These are phyloP conservation scores for Parasteatoda lunata DNA, from an alignment of 2,888 invertebrate species.

Conservation along the genomic window DNA sequence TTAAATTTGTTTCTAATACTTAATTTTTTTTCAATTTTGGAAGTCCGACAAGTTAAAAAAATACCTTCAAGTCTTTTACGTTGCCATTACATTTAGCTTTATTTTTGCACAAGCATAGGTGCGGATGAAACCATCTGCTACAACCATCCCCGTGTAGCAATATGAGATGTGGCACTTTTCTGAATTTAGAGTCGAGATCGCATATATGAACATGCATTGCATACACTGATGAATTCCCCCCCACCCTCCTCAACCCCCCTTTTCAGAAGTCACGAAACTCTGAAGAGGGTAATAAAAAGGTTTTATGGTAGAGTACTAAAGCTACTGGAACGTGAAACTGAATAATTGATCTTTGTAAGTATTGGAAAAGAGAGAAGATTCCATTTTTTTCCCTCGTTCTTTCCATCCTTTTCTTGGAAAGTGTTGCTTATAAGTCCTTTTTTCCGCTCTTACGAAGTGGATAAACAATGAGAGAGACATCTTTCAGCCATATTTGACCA, in stretches of 20 bases:
- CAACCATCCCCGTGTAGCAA: conserved; percentile 10
- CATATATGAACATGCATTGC: background rate
- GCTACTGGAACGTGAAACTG: conserved; percentile 67
- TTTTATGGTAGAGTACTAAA: conserved; percentile 55
- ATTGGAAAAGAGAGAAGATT: conserved; percentile 20
- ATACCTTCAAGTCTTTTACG: background rate
- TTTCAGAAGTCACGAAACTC: conserved; percentile 57
- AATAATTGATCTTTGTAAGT: conserved; percentile 65
- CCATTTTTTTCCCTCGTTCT: conserved; percentile 11
- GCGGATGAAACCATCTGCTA: conserved; percentile 53
- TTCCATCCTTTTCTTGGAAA: conserved; percentile 9
- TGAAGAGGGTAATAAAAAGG: conserved; percentile 55
- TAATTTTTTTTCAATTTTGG: no score
- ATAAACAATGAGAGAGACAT: no score
- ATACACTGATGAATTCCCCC: background rate
- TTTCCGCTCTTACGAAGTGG: background rate
- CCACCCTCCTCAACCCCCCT: conserved; percentile 9
- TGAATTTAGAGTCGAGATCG: background rate
- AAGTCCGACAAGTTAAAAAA: no score
- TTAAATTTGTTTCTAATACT: no score
- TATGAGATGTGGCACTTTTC: no score
- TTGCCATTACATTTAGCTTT: background rate
- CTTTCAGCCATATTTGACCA: no score
- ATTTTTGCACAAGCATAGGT: background rate
- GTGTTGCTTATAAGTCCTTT: conserved; percentile 10